phyloP scores from a whole-genome alignment of 2,797 vertebrate genomes.

The Dendrocincla fuliginosa region DNA sequence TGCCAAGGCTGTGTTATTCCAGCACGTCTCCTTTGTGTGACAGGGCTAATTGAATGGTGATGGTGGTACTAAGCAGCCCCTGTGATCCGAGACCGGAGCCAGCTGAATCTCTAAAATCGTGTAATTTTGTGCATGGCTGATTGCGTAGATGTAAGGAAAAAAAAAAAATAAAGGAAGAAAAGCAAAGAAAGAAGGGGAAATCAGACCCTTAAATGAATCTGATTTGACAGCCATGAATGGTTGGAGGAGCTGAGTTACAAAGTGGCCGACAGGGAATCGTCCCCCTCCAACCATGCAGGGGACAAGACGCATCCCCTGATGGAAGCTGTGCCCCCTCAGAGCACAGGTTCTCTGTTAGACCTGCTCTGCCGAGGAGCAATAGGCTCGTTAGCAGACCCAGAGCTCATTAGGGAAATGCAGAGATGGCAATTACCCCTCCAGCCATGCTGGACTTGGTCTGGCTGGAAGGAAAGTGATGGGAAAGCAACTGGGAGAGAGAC shows the following conservation, averaged over 20 bases:
- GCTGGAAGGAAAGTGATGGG: rapidly evolving
- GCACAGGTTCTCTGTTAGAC: not conserved
- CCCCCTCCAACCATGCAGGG: rapidly evolving
- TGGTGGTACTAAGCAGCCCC: slow-evolving; percentile 58
- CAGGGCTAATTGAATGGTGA: slow-evolving; percentile 59
- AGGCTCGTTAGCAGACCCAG: slow-evolving; percentile 4
- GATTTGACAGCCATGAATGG: not conserved
- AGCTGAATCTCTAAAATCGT: slow-evolving; percentile 65
- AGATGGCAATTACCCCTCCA: not conserved
- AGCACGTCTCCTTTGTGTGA: not conserved
- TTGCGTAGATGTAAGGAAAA: slow-evolving; percentile 57
- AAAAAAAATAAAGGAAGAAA: not conserved
- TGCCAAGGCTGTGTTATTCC: not conserved
- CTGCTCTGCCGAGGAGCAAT: not conserved
- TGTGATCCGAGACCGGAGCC: slow-evolving; percentile 11
- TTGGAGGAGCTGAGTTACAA: not conserved
- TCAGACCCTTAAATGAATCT: slow-evolving; percentile 31
- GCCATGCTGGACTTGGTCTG: not conserved
- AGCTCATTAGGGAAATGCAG: slow-evolving; percentile 5
- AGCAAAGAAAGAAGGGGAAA: not conserved
- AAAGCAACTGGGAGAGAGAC: not conserved
- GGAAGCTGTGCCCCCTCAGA: not conserved
- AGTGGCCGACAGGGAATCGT: rapidly evolving
- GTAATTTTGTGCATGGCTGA: slow-evolving; percentile 78
- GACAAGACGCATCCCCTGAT: not conserved